Evolutionary conservation across 2,113 vertebrate genomes (phyloP).

Genomic region (Herpetotheres cachinnans): DNA sequence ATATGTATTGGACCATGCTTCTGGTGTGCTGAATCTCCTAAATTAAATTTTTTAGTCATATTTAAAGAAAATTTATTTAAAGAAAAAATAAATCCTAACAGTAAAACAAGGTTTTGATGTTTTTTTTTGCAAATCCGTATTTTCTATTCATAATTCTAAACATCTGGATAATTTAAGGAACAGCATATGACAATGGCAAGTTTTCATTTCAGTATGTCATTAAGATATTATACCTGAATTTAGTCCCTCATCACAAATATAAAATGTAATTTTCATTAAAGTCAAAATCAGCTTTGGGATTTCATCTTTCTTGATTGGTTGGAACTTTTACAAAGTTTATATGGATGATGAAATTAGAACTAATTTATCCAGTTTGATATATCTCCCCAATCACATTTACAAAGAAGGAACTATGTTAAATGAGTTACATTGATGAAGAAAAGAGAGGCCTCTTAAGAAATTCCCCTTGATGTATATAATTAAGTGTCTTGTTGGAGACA

Average conservation of each 20-base stretch:
- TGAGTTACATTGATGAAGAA: constrained; percentile 43
- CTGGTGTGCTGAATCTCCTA: neutral
- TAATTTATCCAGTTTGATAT: constrained; percentile 47
- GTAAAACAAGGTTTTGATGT: neutral
- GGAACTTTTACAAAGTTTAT: constrained; percentile 35
- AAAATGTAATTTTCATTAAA: neutral
- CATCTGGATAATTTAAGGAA: neutral
- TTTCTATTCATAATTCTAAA: neutral
- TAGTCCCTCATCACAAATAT: neutral
- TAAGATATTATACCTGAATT: neutral
- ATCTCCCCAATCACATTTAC: constrained; percentile 44
- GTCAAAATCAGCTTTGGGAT: neutral
- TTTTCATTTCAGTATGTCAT: neutral
- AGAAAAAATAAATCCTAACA: neutral
- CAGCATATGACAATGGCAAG: neutral
- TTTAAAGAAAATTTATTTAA: no score
- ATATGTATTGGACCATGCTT: neutral
- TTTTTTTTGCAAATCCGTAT: neutral
- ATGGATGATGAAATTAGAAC: constrained; percentile 26
- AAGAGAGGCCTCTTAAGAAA: constrained; percentile 58
- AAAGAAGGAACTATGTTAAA: constrained; percentile 37
- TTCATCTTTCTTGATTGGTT: neutral
- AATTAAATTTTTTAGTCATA: neutral
- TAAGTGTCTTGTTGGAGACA: constrained; percentile 65
- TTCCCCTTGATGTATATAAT: constrained; percentile 60